phyloP scores from a whole-genome alignment of 1,140 invertebrate genomes.

The Drosophila chauvacae region DNA sequence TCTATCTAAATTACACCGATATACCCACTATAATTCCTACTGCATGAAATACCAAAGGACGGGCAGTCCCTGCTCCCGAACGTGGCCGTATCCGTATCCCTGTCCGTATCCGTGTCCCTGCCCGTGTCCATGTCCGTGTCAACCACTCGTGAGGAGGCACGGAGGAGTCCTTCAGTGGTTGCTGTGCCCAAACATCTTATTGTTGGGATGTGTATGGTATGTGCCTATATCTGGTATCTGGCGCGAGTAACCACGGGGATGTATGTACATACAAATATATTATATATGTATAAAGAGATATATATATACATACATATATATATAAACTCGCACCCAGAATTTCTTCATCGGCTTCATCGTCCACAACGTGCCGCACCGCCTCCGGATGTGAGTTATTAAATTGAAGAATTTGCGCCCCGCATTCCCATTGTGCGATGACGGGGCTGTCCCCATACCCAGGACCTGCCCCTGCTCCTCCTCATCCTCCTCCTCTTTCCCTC shows the following conservation, averaged over 20 bases:
- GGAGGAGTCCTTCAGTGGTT: conserved; percentile 54
- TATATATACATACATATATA: conserved; percentile 1
- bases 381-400: conserved; percentile 78
- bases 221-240: conserved; percentile 10
- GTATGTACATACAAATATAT: conserved; percentile 13
- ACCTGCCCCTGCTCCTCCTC: neutral
- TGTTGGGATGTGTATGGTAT: conserved; percentile 32
- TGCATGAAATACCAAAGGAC: neutral
- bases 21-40: neutral
- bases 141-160: conserved; percentile 72
- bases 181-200: conserved; percentile 54
- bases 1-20: neutral
- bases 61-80: conserved; percentile 13
- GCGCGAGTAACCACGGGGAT: neutral
- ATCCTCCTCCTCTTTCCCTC: neutral
- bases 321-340: conserved; percentile 31
- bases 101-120: neutral
- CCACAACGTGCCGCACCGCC: conserved; percentile 50
- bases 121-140: conserved; percentile 52
- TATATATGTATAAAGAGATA: conserved; percentile 1
- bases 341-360: conserved; percentile 36
- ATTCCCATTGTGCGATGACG: conserved; percentile 29
- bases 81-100: neutral
- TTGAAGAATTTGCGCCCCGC: conserved; percentile 78
- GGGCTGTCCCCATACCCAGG: conserved; percentile 16